A percentile compares a stretch with the other conserved stretches of the same genome.
phyloP scores from a whole-genome alignment of 2,888 invertebrate genomes.

The Limnephilus auricula region DNA sequence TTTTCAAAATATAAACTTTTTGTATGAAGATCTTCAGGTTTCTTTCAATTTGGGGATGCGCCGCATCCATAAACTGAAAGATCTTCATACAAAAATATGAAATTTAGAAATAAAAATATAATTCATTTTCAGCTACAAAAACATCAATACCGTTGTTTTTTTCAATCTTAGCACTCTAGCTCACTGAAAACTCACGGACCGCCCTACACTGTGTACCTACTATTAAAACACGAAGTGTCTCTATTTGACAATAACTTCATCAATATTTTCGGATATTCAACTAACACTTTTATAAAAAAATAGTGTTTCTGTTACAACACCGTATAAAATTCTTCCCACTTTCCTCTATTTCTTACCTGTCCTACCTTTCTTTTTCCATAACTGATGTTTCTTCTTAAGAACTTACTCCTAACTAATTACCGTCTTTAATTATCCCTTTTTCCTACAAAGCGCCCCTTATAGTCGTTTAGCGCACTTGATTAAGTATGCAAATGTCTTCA shows the following conservation, averaged over 20 bases:
- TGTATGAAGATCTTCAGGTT: too few relatives aligned
- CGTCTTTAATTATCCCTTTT: constrained; percentile 58
- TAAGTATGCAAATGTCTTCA: constrained; percentile 66
- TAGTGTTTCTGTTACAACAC: neutral
- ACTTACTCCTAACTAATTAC: constrained; percentile 58
- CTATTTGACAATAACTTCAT: neutral
- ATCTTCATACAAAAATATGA: too few relatives aligned
- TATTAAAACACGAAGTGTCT: too few relatives aligned
- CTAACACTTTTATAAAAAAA: neutral
- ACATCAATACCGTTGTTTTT: too few relatives aligned
- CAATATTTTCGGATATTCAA: neutral
- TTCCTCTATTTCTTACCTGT: neutral
- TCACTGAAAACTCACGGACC: too few relatives aligned
- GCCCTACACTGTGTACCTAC: too few relatives aligned
- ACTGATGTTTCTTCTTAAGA: constrained; percentile 29
- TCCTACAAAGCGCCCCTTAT: constrained; percentile 54
- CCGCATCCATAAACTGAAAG: too few relatives aligned
- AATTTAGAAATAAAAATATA: too few relatives aligned
- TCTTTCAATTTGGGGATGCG: too few relatives aligned
- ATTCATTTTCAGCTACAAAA: too few relatives aligned
- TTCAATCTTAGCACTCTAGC: too few relatives aligned
- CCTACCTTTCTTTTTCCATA: neutral
- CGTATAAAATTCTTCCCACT: neutral
- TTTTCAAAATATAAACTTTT: too few relatives aligned
- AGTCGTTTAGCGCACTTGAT: constrained; percentile 58